Evolutionary conservation across 2,113 vertebrate species (phyloP), one percentile per base, ranked within the genome.

Genomic region (Suricata suricatta): DNA sequence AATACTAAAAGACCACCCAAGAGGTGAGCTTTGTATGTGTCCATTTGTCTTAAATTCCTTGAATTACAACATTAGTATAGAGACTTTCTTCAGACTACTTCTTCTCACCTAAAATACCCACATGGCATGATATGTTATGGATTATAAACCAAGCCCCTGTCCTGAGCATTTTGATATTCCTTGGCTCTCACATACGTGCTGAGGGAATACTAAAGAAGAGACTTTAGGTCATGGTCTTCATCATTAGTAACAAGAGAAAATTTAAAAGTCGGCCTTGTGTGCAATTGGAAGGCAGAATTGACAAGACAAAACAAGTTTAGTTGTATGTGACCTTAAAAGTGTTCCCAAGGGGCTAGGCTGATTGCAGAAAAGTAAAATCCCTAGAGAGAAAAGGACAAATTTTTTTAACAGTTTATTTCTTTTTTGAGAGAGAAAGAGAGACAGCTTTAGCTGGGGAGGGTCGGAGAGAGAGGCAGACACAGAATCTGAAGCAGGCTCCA

Each of bases 11-110:
- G 66, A 54, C 4, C 35, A 81, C 17, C 31, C 5, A 93, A 90
- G 60, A 77, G n/a, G 81, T 91, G 23, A 66, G 21, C 79, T 92
- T 93, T 93, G 35, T 81, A 86, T 64, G 54, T 95, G 85, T 85
- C 38, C 7, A 54, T 14, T 95, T 92, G 21, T 77, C 92, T 94
- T 95, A 86, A 92, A 93, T 95, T 89, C 25, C 27, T 82, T 33
- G 82, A 76, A 76, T 11, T 76, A 47, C 44, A 96, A 89, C 93
- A 69, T 96, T 60, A 80, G 44, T 50, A 91, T 23, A 94, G 57
- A 41, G 6, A 27, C 15, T 93, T 89, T 31, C 47, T 89, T 86
- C 33, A 80, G 84, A 74, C 5, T 41, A 52, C 31, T 64, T 79
- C 52, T 68, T 72, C 54, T 80, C 71, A 93, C 50, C 31, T 69